A percentile compares a stretch with the other conserved stretches of the same genome.
These are phyloP conservation scores for Helicoverpa armigera DNA, from an alignment of 1,140 invertebrate genomes.

Conservation along the genomic window DNA sequence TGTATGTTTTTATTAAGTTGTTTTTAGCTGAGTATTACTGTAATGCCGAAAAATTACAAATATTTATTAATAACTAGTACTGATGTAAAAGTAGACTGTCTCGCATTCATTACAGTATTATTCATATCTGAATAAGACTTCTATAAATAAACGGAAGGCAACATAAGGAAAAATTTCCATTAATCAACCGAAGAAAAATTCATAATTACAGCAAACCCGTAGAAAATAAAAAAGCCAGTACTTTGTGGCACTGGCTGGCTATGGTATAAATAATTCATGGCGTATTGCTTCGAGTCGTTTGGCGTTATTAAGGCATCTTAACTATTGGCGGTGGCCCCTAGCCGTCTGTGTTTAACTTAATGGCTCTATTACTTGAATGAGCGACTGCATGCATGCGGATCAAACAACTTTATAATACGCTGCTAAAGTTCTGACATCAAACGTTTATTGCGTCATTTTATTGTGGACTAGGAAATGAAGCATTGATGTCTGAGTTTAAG, in stretches of 20 bases:
- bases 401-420: conserved; percentile 62
- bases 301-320: conserved; percentile 64
- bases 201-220: conserved; percentile 1
- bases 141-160: not conserved
- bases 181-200: not conserved
- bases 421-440: conserved; percentile 23
- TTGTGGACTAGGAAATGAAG: not conserved
- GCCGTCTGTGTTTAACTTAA: conserved; percentile 65
- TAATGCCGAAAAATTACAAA: too few relatives aligned
- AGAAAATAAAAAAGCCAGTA: conserved; percentile 16
- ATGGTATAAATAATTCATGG: conserved; percentile 63
- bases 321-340: conserved; percentile 59
- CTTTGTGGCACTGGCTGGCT: not conserved
- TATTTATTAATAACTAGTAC: too few relatives aligned
- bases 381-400: conserved; percentile 59
- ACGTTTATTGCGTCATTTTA: conserved; percentile 20
- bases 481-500: not conserved
- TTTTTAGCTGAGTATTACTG: too few relatives aligned
- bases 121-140: not conserved
- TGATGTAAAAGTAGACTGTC: too few relatives aligned
- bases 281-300: conserved; percentile 56
- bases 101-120: too few relatives aligned
- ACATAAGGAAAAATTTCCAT: not conserved
- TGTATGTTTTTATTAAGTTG: too few relatives aligned
- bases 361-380: conserved; percentile 74